These are phyloP conservation scores for Diprion similis DNA, from an alignment of 1,140 invertebrate genomes.

Conservation along the genomic window DNA sequence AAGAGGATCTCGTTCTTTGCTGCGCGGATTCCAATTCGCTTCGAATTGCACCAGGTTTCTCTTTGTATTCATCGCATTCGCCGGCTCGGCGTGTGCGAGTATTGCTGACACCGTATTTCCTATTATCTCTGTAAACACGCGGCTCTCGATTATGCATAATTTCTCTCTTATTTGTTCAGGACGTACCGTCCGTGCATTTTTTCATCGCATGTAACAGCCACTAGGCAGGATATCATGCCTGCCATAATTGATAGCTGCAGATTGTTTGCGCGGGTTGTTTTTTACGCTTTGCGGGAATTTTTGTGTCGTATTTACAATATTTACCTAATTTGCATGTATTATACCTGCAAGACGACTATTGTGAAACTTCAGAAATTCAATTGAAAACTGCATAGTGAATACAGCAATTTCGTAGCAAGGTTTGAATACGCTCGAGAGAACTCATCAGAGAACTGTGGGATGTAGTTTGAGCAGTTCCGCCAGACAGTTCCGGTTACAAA, in stretches of 20 bases:
- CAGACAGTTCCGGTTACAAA: neutral
- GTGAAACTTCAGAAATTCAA: neutral
- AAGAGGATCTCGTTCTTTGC: neutral
- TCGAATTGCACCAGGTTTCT: too few species aligned
- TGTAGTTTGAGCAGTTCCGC: neutral
- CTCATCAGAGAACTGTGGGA: neutral
- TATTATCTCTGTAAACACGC: neutral
- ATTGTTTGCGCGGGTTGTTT: neutral
- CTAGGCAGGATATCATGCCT: too few species aligned
- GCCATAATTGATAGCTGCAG: too few species aligned
- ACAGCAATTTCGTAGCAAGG: neutral
- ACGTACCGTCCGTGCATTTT: neutral
- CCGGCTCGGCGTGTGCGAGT: neutral
- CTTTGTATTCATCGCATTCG: too few species aligned
- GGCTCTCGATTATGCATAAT: neutral
- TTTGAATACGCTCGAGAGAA: neutral
- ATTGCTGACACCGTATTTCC: neutral
- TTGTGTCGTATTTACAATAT: neutral
- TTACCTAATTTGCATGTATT: neutral
- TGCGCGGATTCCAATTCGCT: neutral
- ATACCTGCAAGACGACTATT: neutral
- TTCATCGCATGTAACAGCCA: too few species aligned
- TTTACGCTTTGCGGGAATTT: neutral
- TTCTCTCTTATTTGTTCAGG: neutral
- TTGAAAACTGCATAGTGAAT: neutral